Base-by-base conservation (phyloP, 1,140 invertebrate genomes). In the Drosophila nigrodunni region DNA sequence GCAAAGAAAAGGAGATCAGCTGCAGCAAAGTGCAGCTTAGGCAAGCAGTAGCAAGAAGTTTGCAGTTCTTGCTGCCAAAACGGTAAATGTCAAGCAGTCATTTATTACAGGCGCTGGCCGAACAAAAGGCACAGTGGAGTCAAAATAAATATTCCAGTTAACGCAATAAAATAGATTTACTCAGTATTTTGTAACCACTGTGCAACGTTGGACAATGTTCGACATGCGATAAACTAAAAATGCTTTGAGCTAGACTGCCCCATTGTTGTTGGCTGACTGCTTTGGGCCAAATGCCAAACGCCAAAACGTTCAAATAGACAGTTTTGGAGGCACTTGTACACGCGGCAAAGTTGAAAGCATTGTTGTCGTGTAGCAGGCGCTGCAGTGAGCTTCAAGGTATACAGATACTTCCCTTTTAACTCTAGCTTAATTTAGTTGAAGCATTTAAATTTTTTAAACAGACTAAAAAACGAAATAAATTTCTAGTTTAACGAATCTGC, bases 231-330 rank as follows among this genome's bases (percentile, higher is more conserved):
- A 55, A 37, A 39, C 55, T 67, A 10, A 47, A 74, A 47, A 68
- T 74, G 65, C 55, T 44, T 55, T 55, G 43, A 61, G 49, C 43
- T 35, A 61, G 49, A 10, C 43, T 30, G 21, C 3, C 50, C 70
- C 49, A 70, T 74, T 74, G 49, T 76, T 61, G 25, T 60, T 30
- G 39, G 47, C 37, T 21, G 60, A 6, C 55, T 39, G 65, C 61
- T 77, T 61, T 44, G 66, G 57, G 83, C 72, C 79, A 88, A 85
- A 85, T 85, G 76, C 66, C 82, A 86, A 80, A 81, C 74, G 13
- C 54, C 30, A 34, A 34, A 49, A 21, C 25, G 43, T 50, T 30
- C 49, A 52, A 37, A 68, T 55, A 7, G 70, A 81, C 78, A 85
- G 82, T 82, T 83, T 74, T 80, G 62, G 71, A 79, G 80, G 61